Evolutionary conservation across 2,888 invertebrate genomes (phyloP).

Genomic region (Caenorhabditis drosophilae): DNA sequence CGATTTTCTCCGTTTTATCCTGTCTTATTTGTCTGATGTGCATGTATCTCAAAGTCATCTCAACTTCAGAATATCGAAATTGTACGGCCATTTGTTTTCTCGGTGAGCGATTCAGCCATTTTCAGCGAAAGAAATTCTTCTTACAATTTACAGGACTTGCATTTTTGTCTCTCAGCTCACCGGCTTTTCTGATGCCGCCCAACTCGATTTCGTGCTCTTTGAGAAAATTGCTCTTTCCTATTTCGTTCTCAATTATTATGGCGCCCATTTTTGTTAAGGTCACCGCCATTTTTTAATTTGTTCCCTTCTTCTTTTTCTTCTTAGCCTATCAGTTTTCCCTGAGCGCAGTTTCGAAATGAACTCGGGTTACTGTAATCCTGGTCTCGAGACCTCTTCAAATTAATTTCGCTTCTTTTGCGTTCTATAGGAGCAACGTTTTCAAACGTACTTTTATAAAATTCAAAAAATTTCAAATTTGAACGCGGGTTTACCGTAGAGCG

Average conservation of each 20-base stretch:
- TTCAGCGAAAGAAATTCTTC: background rate
- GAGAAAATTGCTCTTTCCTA: constrained; percentile 49
- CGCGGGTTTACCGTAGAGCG: too few species aligned
- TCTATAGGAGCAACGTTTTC: too few species aligned
- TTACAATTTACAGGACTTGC: constrained; percentile 43
- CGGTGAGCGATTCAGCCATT: constrained; percentile 25
- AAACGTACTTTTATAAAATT: too few species aligned
- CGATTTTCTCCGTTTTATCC: constrained; percentile 44
- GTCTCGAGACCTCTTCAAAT: too few species aligned
- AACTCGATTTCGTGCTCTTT: constrained; percentile 53
- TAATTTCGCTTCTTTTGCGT: too few species aligned
- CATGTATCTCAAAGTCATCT: constrained; percentile 59
- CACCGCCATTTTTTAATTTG: too few species aligned
- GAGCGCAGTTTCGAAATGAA: too few species aligned
- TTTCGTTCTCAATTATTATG: constrained; percentile 49
- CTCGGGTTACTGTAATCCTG: too few species aligned
- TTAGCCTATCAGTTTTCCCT: too few species aligned
- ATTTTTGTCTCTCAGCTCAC: constrained; percentile 49
- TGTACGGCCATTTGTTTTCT: constrained; percentile 51
- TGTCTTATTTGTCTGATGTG: constrained; percentile 56
- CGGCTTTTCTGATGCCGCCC: constrained; percentile 58
- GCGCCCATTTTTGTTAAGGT: constrained; percentile 61
- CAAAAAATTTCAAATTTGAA: too few species aligned
- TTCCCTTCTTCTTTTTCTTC: too few species aligned
- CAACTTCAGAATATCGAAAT: constrained; percentile 49